Percentiles rank a stretch among this genome's conserved stretches.
These are phyloP conservation scores for Entomobrya proxima DNA, from an alignment of 2,888 invertebrate genomes.

Conservation along the genomic window DNA sequence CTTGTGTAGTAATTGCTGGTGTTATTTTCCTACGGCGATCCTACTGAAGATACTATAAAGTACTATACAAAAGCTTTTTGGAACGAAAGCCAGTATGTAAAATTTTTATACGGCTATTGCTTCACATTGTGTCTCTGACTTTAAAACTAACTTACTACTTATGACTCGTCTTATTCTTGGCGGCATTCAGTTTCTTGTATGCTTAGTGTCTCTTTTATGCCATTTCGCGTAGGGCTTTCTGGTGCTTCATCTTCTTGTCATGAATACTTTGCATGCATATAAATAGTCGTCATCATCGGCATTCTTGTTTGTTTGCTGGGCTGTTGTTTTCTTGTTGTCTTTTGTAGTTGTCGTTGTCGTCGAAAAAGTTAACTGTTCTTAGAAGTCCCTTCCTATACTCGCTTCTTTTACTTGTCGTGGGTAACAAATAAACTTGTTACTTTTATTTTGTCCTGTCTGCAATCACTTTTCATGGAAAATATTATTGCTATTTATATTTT, in stretches of 20 bases:
- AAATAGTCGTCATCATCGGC: constrained; percentile 39
- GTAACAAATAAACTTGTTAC: neutral
- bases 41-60: neutral
- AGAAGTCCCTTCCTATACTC: neutral
- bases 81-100: constrained; percentile 1
- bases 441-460: neutral
- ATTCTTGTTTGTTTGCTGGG: too few species aligned
- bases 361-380: neutral
- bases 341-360: constrained; percentile 15
- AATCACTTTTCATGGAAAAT: constrained; percentile 24
- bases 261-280: constrained; percentile 46
- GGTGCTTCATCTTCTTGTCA: constrained; percentile 42
- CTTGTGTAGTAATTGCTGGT: constrained; percentile 12
- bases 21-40: constrained; percentile 13
- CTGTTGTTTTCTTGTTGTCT: too few species aligned
- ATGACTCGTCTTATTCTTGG: too few species aligned
- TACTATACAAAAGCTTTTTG: too few species aligned
- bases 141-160: constrained; percentile 4
- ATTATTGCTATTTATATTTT: neutral
- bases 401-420: neutral
- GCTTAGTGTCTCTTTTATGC: neutral
- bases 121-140: constrained; percentile 3
- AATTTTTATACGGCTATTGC: constrained; percentile 3
- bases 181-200: constrained; percentile 9
- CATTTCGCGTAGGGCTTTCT: neutral